Evolutionary conservation across 2,888 invertebrate species (phyloP).

Genomic region (Pycnomerus fuliginosus): DNA sequence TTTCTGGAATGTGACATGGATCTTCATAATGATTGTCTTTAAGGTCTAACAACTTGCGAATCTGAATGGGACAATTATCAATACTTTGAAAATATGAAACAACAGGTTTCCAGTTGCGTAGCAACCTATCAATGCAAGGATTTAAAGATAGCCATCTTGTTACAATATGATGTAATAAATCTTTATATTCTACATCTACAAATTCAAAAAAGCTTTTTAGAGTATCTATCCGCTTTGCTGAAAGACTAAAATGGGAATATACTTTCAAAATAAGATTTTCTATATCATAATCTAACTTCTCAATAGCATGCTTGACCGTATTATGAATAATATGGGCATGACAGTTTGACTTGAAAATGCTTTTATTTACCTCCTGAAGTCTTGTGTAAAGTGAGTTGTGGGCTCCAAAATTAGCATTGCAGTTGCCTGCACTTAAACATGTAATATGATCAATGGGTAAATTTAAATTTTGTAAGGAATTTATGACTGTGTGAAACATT

Average conservation of each 20-base stretch:
- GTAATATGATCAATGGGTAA: background rate
- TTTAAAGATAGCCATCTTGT: constrained; percentile 2
- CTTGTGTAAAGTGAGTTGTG: background rate
- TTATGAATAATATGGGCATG: constrained; percentile 1
- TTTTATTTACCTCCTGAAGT: background rate
- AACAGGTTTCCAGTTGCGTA: background rate
- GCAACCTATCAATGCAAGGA: background rate
- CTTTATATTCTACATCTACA: constrained; percentile 1
- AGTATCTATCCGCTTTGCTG: background rate
- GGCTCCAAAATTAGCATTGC: constrained; percentile 1
- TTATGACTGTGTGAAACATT: background rate
- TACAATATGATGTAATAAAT: constrained; percentile 1
- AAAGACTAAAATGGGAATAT: background rate
- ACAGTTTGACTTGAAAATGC: background rate
- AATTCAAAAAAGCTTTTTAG: constrained; percentile 3
- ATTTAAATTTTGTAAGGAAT: background rate
- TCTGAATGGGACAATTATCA: background rate
- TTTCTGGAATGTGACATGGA: constrained; percentile 1
- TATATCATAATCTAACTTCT: constrained; percentile 1
- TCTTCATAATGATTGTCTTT: background rate
- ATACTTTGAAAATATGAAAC: background rate
- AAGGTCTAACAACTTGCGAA: background rate
- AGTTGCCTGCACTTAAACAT: constrained; percentile 2
- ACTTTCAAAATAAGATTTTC: constrained; percentile 1
- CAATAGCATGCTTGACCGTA: background rate